Evolutionary conservation across 2,797 vertebrate genomes (phyloP), one percentile per base, ranked within the genome.

Genomic region (Gobio occitaniae): DNA sequence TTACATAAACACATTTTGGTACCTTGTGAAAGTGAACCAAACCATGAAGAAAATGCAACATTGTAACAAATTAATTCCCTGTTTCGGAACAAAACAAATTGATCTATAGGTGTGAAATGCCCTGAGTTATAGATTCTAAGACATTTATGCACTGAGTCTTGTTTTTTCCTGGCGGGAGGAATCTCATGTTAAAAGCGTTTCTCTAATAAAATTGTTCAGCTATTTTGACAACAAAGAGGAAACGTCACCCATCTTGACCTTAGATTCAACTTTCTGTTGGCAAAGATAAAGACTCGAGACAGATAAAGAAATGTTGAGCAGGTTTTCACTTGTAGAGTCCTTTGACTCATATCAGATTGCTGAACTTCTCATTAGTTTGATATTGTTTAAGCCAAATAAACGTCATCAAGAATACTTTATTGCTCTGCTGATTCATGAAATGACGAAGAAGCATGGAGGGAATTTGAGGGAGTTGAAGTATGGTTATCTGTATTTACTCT

Each of bases 401-500:
- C 16, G 1, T 75, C 19, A 15, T 78, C 11, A 52, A 9, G 25
- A 50, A 74, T 11, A 32, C 2, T 50, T 74, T 19, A 74, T 16
- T 32, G 71, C 25, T 1, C 7, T 4, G 47, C 47, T 50, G 71
- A 74, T 50, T 17, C 8, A 44, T 63, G 38, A 63, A 63, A 17
- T 29, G n/a, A 63, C 10, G 21, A 19, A 44, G 38, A 44, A 29
- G 61, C 6, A 4, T 2, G 12, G 10, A 36, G 19, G 36, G 4
- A 54, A n/a, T 76, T 3, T 76, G 50, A 59, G 19, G 52, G 19
- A 41, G 74, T 59, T 77, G 10, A 3, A 74, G 16, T 74, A 17
- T n/a, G 19, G 68, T 71, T 72, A 48, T 72, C 70, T 48, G 12
- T 48, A 48, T 48, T 71, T 29, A 77, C 77, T 65, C 9, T 48